Evolutionary conservation across 2,888 invertebrate genomes (phyloP).

Genomic region (Seira musarum): DNA sequence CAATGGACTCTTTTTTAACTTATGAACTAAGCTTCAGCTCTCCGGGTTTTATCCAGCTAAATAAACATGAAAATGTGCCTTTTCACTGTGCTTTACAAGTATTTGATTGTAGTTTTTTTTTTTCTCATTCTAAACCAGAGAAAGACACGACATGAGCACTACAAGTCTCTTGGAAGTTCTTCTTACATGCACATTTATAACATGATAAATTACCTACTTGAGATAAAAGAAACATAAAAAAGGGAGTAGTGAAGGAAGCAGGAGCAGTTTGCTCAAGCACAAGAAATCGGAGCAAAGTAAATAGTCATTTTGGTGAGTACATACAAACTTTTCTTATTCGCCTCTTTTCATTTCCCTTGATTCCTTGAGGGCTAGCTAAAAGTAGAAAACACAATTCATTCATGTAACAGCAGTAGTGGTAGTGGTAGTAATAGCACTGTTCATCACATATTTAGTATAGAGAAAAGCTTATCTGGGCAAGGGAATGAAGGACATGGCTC

Average conservation of each 20-base stretch:
- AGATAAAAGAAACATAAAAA: slow-evolving; percentile 6
- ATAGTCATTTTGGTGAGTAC: slow-evolving; percentile 7
- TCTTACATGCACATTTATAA: slow-evolving; percentile 10
- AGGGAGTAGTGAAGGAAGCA: neutral
- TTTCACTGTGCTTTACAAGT: neutral
- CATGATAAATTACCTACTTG: slow-evolving; percentile 17
- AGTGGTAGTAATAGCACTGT: too few relatives aligned
- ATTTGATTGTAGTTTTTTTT: too few relatives aligned
- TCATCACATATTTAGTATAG: too few relatives aligned
- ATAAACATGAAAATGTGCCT: slow-evolving; percentile 29
- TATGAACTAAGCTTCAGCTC: slow-evolving; percentile 4
- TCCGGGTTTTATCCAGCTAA: slow-evolving; percentile 21
- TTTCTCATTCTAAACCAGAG: too few relatives aligned
- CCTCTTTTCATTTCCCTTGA: neutral
- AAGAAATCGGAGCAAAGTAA: slow-evolving; percentile 2
- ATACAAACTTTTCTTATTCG: neutral
- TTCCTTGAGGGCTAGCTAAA: neutral
- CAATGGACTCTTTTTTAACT: slow-evolving; percentile 24
- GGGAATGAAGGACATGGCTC: too few relatives aligned
- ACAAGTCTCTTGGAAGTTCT: neutral
- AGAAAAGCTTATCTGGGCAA: too few relatives aligned
- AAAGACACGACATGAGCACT: neutral
- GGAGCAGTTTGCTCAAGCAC: neutral
- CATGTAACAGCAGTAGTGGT: too few relatives aligned
- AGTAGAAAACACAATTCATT: neutral